Base-by-base conservation (phyloP, 2,888 invertebrate genomes). In the Autographa pulchrina region DNA sequence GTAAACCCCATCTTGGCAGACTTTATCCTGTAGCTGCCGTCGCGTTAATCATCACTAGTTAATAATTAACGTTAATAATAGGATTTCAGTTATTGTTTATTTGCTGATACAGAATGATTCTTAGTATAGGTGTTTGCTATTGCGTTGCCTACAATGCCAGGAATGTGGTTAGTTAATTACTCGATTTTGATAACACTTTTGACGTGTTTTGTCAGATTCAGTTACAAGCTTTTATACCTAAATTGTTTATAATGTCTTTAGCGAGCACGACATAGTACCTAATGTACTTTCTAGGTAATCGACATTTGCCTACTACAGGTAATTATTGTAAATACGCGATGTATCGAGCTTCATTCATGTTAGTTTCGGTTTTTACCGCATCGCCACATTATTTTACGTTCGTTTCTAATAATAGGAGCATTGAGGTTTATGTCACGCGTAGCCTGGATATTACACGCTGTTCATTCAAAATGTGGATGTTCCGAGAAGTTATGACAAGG, bases 41-140 rank as follows among this genome's bases (percentile, higher is more conserved):
- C 66, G 62, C 52, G 68, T 71, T 63, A 70, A 78, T 75, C 76
- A 52, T 48, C 48, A 8, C 35, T 35, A 35, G 79, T 69, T 78
- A 62, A 32, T 54, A 54, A 43, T 77, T 79, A 75, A 54, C 54
- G 18, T 68, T 77, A 81, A 62, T 72, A 65, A 81, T 78, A 81
- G 74, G 64, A 73, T 77, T 80, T 81, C 48, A 81, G 65, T 81
- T 72, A 69, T 69, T 66, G 81, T 80, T 78, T 66, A 68, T 52
- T 59, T 62, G 43, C 35, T 72, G 78, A 78, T 80, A 77, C 8
- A 52, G 75, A 61, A 77, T 65, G 68, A 78, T 77, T 80, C 73
- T 72, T 63, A 52, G 77, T 80, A 80, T 48, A 48, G 16, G 35
- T n/a, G 59, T 35, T 71, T 68, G 20, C 63, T 67, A 59, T 76